These are phyloP conservation scores for Pemphigus obesinymphae DNA, from an alignment of 1,140 invertebrate genomes.

Conservation along the genomic window DNA sequence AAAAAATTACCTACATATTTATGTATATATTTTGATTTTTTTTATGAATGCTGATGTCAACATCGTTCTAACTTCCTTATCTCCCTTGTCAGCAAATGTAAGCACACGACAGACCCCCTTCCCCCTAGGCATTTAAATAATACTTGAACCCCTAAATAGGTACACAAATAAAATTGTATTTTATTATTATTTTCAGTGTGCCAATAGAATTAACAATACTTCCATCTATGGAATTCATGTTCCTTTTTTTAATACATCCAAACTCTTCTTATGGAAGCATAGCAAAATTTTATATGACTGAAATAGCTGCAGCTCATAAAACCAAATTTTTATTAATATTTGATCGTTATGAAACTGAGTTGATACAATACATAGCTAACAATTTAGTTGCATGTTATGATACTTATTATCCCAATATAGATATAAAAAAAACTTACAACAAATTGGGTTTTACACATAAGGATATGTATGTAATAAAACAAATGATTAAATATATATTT, in stretches of 20 bases:
- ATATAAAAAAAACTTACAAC: constrained; percentile 19
- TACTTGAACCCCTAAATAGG: too few species aligned
- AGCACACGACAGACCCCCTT: too few species aligned
- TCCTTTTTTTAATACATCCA: constrained; percentile 45
- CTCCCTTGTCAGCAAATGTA: too few species aligned
- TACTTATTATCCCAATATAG: constrained; percentile 19
- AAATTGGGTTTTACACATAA: constrained; percentile 24
- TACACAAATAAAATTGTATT: too few species aligned
- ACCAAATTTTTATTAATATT: constrained; percentile 44
- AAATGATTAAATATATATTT: constrained; percentile 37
- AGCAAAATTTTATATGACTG: constrained; percentile 44
- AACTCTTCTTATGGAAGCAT: constrained; percentile 17
- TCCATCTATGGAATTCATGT: constrained; percentile 43
- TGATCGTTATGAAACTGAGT: constrained; percentile 45
- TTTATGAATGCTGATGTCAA: too few species aligned
- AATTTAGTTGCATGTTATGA: constrained; percentile 15
- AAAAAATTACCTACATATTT: too few species aligned
- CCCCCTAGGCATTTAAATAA: too few species aligned
- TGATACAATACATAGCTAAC: constrained; percentile 43
- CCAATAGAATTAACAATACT: constrained; percentile 43
- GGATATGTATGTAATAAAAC: constrained; percentile 15
- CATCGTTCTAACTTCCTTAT: too few species aligned
- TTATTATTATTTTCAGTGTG: constrained; percentile 43
- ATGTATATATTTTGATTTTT: too few species aligned
- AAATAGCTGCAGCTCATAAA: constrained; percentile 45